Evolutionary conservation across 2,888 invertebrate genomes (phyloP), one percentile per base, ranked within the genome.

Genomic region (Caenorhabditis wallacei): DNA sequence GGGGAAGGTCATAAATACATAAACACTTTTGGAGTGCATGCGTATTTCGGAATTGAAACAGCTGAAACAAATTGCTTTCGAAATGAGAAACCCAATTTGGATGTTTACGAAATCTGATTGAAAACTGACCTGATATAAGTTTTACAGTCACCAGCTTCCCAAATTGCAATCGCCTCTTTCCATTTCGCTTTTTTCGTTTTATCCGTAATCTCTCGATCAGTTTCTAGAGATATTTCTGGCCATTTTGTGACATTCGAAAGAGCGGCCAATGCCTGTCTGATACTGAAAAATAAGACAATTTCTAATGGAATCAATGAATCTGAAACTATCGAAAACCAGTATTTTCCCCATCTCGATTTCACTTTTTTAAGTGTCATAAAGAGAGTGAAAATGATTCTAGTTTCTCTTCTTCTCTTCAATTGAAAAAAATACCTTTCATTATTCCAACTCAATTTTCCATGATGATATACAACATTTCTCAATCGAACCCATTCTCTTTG

Each of bases 121-220:
- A 48, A 37, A 54, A 35, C 61, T 30, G 2, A 82, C 82, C 71
- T 76, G 53, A 82, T 71, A 71, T 76, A 76, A 26, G 22, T 37
- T n/a, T 66, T 82, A 18, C 59, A 70, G 54, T 82, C 76, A n/a
- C 76, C 82, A 11, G 82, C 71, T 66, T 82, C 76, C 82, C 82
- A 82, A 54, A 82, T 71, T 18, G 46, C 26, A 3, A 53, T 64
- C 37, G 82, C 82, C 1, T 82, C 76, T 35, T 61, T 71, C 76
- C 82, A 76, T 10, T 40, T 57, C 8, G 71, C 54, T 59, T 68
- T 64, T 20, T 76, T 82, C 37, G 71, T 82, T 24, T 59, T 69
- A 11, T 72, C 80, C 20, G 35, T 54, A 11, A 72, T 68, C 40
- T 68, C 59, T 13, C 24, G 26, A 10, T 80, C 68, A 4, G 53